Evolutionary conservation across 2,113 vertebrate species (phyloP).

Genomic region (Nothobranchius kuhntae): DNA sequence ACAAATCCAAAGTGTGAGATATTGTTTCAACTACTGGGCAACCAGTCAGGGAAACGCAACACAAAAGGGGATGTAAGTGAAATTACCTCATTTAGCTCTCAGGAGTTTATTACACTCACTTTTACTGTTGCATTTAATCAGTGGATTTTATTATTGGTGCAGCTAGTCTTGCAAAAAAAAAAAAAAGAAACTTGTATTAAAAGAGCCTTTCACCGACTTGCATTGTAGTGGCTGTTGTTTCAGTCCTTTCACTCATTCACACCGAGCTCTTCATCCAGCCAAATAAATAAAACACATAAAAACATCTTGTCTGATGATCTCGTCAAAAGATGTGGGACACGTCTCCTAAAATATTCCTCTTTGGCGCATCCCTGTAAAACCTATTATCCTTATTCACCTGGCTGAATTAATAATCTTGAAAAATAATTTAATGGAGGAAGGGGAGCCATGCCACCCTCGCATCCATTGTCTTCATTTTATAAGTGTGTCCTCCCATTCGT

Average conservation of each 20-base stretch:
- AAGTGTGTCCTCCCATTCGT: slow-evolving; percentile 4
- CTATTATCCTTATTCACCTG: slow-evolving; percentile 3
- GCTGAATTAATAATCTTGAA: slow-evolving; percentile 4
- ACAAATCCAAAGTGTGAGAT: neutral
- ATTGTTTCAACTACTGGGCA: slow-evolving; percentile 1
- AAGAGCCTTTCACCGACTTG: slow-evolving; percentile 12
- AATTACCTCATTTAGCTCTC: neutral
- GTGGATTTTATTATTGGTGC: neutral
- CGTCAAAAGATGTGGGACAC: slow-evolving; percentile 3
- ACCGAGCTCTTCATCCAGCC: neutral
- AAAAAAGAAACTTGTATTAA: neutral
- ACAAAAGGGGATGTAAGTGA: neutral
- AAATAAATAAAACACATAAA: neutral
- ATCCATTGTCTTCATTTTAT: slow-evolving; percentile 15
- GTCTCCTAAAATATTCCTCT: slow-evolving; percentile 7
- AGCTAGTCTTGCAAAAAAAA: slow-evolving; percentile 1
- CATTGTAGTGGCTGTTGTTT: neutral
- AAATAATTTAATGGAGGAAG: slow-evolving; percentile 11
- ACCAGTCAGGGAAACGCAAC: slow-evolving; percentile 13
- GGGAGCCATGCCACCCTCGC: slow-evolving; percentile 2
- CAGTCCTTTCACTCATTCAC: slow-evolving; percentile 1
- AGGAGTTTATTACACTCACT: neutral
- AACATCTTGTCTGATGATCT: slow-evolving; percentile 1
- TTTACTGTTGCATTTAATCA: neutral
- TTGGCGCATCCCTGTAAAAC: neutral